Percentiles rank a stretch among this genome's conserved stretches.
phyloP scores from a whole-genome alignment of 2,797 vertebrate genomes.

The Platyrinchus mystaceus region DNA sequence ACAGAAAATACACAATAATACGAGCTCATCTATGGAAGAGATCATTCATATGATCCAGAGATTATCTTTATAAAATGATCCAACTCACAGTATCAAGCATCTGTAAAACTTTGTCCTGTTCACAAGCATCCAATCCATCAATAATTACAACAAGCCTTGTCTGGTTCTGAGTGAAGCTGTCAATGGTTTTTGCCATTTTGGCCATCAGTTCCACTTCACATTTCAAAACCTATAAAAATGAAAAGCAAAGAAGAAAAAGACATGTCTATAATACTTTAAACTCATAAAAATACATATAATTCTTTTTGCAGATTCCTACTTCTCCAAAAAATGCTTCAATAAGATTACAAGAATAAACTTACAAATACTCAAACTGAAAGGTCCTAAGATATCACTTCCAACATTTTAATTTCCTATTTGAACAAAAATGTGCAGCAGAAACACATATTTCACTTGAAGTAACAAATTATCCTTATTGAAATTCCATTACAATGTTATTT shows the following conservation, averaged over 20 bases:
- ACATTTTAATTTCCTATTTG: not conserved
- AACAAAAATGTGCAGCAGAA: not conserved
- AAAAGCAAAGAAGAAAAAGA: not conserved
- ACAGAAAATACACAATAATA: not conserved
- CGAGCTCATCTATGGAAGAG: not conserved
- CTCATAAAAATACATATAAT: not conserved
- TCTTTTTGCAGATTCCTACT: not conserved
- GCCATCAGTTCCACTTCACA: constrained; percentile 97
- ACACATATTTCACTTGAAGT: not conserved
- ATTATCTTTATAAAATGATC: not conserved
- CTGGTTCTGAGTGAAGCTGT: constrained; percentile 96
- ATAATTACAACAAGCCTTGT: constrained; percentile 94
- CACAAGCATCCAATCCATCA: constrained; percentile 94
- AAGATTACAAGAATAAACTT: not conserved
- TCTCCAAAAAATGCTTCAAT: not conserved
- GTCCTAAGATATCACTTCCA: not conserved
- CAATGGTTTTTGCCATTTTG: constrained; percentile 94
- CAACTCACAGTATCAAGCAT: constrained; percentile 94
- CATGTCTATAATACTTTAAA: not conserved
- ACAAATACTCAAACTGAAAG: not conserved
- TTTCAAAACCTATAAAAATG: constrained; percentile 85
- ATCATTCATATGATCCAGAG: not conserved
- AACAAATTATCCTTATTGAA: not conserved
- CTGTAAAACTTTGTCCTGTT: constrained; percentile 96
- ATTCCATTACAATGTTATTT: not conserved